Conservation (phyloP, 1,140 invertebrate species). For the Cydia pomonella region DNA sequence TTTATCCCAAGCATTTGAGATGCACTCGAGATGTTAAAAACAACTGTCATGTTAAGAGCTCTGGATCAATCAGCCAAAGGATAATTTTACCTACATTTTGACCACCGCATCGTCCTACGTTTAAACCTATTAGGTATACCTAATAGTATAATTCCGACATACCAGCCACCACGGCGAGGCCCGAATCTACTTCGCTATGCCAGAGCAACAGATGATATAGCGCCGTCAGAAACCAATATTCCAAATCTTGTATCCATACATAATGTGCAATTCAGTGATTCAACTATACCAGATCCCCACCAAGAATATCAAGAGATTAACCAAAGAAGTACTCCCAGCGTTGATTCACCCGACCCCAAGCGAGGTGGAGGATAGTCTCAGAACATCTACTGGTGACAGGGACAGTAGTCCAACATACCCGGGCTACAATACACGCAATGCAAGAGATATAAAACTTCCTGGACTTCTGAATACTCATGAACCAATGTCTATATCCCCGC, state of each 20-base stretch:
- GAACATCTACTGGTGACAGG: conserved; percentile 45
- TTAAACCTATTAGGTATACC: neutral
- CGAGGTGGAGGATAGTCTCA: conserved; percentile 49
- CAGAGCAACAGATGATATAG: conserved; percentile 40
- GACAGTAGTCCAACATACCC: conserved; percentile 56
- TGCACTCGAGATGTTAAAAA: conserved; percentile 22
- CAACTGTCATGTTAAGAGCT: neutral
- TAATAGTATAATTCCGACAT: neutral
- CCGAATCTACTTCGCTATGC: conserved; percentile 45
- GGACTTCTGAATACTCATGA: neutral
- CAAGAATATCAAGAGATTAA: conserved; percentile 39
- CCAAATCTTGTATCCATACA: neutral
- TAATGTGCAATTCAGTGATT: conserved; percentile 21
- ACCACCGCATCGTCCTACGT: neutral
- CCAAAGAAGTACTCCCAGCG: conserved; percentile 40
- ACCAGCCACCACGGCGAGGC: neutral
- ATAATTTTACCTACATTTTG: conserved; percentile 14
- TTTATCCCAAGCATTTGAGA: neutral
- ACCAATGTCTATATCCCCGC: conserved; percentile 11
- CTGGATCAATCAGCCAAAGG: neutral
- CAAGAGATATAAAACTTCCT: conserved; percentile 40
- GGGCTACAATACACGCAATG: conserved; percentile 58
- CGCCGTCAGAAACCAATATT: neutral
- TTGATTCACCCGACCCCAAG: conserved; percentile 52
- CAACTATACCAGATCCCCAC: conserved; percentile 35